Evolutionary conservation across 2,113 vertebrate species (phyloP).

Genomic region (Pachyramphus minor): DNA sequence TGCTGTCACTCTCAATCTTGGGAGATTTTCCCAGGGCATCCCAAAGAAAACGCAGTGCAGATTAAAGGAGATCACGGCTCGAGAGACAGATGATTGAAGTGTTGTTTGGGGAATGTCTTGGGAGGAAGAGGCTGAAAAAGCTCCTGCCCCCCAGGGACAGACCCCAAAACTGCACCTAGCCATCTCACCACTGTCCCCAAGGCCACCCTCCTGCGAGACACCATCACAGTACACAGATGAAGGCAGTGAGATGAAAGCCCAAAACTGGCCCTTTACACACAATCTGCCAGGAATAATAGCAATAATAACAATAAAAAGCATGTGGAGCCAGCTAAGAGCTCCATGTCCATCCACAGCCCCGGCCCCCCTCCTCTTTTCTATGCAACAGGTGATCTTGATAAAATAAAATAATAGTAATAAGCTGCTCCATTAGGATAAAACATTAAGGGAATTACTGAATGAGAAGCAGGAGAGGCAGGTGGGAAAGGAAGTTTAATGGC

Average conservation of each 20-base stretch:
- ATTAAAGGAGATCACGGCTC: not conserved
- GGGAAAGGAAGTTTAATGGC: constrained; percentile 46
- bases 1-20: not conserved
- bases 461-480: constrained; percentile 37
- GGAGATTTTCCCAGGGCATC: constrained; percentile 17
- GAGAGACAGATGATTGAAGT: not conserved
- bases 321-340: constrained; percentile 4
- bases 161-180: not conserved
- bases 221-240: not conserved
- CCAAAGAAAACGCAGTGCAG: not conserved
- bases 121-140: not conserved
- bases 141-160: accelerated
- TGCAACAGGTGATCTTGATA: constrained; percentile 59
- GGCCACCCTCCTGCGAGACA: not conserved
- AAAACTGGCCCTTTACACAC: not conserved
- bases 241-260: not conserved
- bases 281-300: not conserved
- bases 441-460: constrained; percentile 63
- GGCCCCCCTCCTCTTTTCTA: not conserved
- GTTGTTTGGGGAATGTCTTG: not conserved
- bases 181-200: not conserved
- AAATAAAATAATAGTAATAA: constrained; percentile 73
- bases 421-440: constrained; percentile 67
- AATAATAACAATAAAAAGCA: not conserved
- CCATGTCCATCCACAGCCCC: not conserved